phyloP scores from a whole-genome alignment of 2,888 invertebrate genomes.

The Unio pictorum region DNA sequence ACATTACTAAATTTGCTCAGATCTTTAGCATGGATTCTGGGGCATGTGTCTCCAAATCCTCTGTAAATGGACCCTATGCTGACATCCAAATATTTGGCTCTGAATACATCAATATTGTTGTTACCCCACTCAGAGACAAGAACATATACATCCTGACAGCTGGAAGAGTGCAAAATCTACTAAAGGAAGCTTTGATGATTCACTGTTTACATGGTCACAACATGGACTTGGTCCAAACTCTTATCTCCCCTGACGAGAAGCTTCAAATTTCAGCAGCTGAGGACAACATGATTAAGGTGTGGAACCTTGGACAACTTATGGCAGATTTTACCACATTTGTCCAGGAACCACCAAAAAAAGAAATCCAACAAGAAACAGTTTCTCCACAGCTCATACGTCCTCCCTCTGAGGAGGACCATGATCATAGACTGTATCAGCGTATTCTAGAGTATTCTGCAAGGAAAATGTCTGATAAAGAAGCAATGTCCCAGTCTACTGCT shows the following conservation, averaged over 20 bases:
- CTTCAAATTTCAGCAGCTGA: slow-evolving; percentile 35
- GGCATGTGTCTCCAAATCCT: slow-evolving; percentile 18
- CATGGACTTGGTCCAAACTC: slow-evolving; percentile 26
- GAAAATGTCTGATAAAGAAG: too few species aligned
- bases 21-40: slow-evolving; percentile 28
- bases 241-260: slow-evolving; percentile 23
- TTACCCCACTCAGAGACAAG: too few species aligned
- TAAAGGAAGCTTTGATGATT: slow-evolving; percentile 27
- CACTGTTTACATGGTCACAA: slow-evolving; percentile 36
- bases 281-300: slow-evolving; percentile 52
- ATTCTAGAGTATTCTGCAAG: too few species aligned
- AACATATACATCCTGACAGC: neutral
- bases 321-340: slow-evolving; percentile 7
- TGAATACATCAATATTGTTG: slow-evolving; percentile 11
- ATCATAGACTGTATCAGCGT: too few species aligned
- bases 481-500: too few species aligned
- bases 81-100: slow-evolving; percentile 34
- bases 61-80: slow-evolving; percentile 18
- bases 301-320: slow-evolving; percentile 25
- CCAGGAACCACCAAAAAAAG: neutral
- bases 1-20: slow-evolving; percentile 28
- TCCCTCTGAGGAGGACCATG: too few species aligned
- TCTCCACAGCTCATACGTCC: too few species aligned
- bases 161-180: slow-evolving; percentile 24
- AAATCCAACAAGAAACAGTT: neutral